Base-by-base conservation (phyloP, 2,888 invertebrate species). In the Melanostoma scalare region DNA sequence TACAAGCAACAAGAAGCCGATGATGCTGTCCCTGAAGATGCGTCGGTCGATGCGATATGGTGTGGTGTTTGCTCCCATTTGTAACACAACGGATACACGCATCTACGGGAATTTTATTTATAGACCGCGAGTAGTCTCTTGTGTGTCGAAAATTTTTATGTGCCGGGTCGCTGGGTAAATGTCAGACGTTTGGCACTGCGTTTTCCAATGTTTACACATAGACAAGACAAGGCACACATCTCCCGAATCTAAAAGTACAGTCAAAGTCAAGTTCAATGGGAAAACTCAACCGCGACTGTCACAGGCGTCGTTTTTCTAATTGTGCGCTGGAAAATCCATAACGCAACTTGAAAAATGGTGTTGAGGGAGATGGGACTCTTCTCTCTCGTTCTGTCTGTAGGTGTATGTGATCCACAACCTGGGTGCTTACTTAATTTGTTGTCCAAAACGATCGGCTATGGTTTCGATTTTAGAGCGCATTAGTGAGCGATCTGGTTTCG, bases 211-310 rank as follows among this genome's bases (percentile, higher is more conserved):
- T 84, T 79, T 84, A 79, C 74, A 79, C 81, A 81, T 81, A 58
- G 31, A 40, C n/a, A 4, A 63, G 36, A 40, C 38, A 63, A 63
- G 63, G 40, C 63, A 63, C 84, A 74, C 71, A 84, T 65, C 61
- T 79, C 46, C 50, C 74, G 61, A 71, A 56, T 75, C 74, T 48
- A 71, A 84, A 84, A 84, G 84, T 84, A 84, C 84, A 84, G 84
- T 84, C 84, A 84, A 84, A 84, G 84, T 84, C 84, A 84, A 84
- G 84, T 84, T 84, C 84, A 84, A 84, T 84, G 84, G 84, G 84
- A 84, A 84, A 84, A 84, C 71, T 65, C 71, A 71, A 78, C 68
- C 73, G 82, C 73, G 58, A 69, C 82, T 82, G 82, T 82, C 78
- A 69, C 82, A 82, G 69, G 82, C 82, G 69, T 78, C 68, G 68